phyloP scores from a whole-genome alignment of 2,797 vertebrate species.

The Protosalanx chinensis region DNA sequence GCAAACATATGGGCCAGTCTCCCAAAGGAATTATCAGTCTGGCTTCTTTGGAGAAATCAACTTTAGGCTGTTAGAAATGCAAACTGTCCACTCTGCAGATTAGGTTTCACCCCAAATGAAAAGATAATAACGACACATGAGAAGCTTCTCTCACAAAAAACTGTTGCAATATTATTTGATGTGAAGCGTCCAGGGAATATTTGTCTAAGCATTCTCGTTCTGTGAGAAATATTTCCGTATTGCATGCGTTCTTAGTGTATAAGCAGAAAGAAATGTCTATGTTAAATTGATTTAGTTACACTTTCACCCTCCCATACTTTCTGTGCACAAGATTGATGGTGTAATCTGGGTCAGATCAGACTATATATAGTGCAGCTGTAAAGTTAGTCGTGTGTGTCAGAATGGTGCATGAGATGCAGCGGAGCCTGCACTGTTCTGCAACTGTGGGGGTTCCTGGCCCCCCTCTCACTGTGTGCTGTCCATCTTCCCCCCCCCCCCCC shows the following conservation, averaged over 20 bases:
- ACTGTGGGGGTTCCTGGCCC: background rate
- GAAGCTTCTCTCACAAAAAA: conserved; percentile 17
- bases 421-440: background rate
- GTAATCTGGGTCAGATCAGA: background rate
- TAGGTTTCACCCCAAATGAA: conserved; percentile 21
- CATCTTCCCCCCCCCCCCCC: conserved; percentile 67
- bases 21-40: conserved; percentile 33
- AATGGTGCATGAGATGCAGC: background rate
- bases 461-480: background rate
- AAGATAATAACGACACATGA: background rate
- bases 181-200: background rate
- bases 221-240: background rate
- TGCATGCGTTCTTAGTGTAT: background rate
- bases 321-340: background rate
- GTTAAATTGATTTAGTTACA: no score
- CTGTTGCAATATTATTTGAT: background rate
- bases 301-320: background rate
- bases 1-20: conserved; percentile 35
- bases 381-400: background rate
- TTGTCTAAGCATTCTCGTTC: background rate
- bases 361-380: no score
- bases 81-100: conserved; percentile 21
- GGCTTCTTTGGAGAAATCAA: conserved; percentile 11
- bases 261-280: no score
- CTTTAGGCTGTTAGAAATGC: background rate